phyloP scores from a whole-genome alignment of 2,113 vertebrate genomes.

The Bufo gargarizans region DNA sequence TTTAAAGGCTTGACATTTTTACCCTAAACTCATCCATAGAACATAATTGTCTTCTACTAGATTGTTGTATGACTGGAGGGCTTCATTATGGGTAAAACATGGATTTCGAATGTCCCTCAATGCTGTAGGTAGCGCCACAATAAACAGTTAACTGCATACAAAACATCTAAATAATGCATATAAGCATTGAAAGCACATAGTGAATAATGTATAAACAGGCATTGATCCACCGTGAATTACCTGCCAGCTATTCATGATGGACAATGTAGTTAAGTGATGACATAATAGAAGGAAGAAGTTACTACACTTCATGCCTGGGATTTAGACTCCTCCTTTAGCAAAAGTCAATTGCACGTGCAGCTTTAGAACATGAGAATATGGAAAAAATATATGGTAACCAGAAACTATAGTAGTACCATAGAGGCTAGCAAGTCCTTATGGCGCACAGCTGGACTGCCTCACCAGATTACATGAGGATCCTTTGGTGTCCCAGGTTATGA shows the following conservation, averaged over 20 bases:
- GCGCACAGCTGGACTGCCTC: too few species aligned
- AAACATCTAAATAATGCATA: slow-evolving; percentile 11
- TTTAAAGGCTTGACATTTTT: neutral
- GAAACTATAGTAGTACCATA: neutral
- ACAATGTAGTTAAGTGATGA: neutral
- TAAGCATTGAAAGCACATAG: neutral
- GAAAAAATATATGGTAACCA: neutral
- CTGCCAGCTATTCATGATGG: slow-evolving; percentile 3
- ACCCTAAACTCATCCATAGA: neutral
- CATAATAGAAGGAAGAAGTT: neutral
- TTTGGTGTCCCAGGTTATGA: too few species aligned
- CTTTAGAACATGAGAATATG: neutral
- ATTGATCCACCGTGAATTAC: neutral
- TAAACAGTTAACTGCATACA: neutral
- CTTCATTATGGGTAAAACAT: neutral
- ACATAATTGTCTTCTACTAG: neutral
- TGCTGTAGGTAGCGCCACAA: neutral
- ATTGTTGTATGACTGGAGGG: neutral
- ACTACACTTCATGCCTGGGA: neutral
- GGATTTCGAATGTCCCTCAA: neutral
- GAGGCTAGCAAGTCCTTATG: too few species aligned
- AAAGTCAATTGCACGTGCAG: neutral
- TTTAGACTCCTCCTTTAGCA: neutral
- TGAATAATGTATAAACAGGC: slow-evolving; percentile 4
- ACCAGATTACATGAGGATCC: too few species aligned